Evolutionary conservation across 2,797 vertebrate genomes (phyloP), one percentile per base, ranked within the genome.

Genomic region (Megaceryle alcyon): DNA sequence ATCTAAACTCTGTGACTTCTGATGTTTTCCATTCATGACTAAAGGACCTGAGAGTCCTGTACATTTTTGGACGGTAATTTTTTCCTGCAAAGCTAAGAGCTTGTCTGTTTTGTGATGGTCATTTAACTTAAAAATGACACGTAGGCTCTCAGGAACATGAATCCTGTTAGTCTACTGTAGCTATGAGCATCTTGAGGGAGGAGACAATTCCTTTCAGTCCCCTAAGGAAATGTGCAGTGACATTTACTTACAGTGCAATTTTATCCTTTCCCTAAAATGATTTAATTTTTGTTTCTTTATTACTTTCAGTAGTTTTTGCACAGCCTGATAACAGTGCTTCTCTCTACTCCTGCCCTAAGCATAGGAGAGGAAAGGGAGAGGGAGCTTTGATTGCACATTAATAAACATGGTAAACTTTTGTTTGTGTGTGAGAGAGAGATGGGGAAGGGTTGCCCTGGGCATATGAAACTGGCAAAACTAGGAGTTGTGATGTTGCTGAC

Each of bases 331-430:
- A 49, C 43, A 71, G 33, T 76, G 59, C 70, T 90, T 71, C 80
- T 96, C 63, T 80, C 56, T 79, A 31, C 31, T 37, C 77, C 68
- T 88, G 73, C 39, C 84, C 90, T 41, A 31, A 83, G 59, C 28
- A 48, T 8, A 73, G 88, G 48, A 79, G 76, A 84, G 81, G 51
- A 63, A 79, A 82, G 48, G 63, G 66, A 60, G 39, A 60, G 81
- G 68, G 60, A 82, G 90, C 63, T 94, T 86, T 90, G 73, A 49
- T 49, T 96, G 93, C 90, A 92, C 54, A 54, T 77, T 56, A 53
- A 5, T 73, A 37, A 63, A 29, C 63, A 14, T 14, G 69, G 80
- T 35, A 37, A 82, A 25, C 14, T 68, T 76, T 13, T 79, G 26
- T 46, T 71, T 56, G 33, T 43, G 51, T 54, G 39, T 49, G 68